phyloP scores from a whole-genome alignment of 2,888 invertebrate genomes.

The Tachina lurida region DNA sequence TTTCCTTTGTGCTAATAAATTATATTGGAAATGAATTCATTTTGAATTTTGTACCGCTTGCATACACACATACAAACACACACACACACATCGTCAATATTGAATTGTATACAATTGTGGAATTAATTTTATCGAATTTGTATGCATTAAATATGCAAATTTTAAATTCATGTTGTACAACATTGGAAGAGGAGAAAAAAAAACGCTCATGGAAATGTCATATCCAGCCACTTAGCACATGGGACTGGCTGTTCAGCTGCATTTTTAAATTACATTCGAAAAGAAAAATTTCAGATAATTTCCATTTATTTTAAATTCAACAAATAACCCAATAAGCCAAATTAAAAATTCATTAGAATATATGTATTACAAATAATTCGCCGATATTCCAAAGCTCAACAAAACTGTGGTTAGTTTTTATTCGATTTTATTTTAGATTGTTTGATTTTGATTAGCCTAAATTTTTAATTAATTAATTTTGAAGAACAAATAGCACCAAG shows the following conservation, averaged over 20 bases:
- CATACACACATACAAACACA: neutral
- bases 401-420: no score
- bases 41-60: conserved; percentile 38
- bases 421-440: no score
- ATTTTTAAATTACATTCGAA: conserved; percentile 51
- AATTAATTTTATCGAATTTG: conserved; percentile 55
- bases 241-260: conserved; percentile 41
- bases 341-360: no score
- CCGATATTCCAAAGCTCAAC: no score
- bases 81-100: neutral
- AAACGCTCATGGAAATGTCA: neutral
- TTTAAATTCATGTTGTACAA: conserved; percentile 39
- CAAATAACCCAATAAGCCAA: neutral
- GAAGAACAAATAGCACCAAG: no score
- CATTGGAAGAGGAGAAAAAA: conserved; percentile 17
- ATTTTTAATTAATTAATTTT: no score
- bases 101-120: conserved; percentile 30
- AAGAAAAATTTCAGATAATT: neutral
- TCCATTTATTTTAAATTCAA: neutral
- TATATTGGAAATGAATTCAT: conserved; percentile 19
- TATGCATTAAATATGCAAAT: conserved; percentile 67
- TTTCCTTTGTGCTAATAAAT: conserved; percentile 34
- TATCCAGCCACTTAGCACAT: conserved; percentile 22
- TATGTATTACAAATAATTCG: no score
- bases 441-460: no score